phyloP scores from a whole-genome alignment of 1,140 invertebrate species.

The Caerostris darwini region DNA sequence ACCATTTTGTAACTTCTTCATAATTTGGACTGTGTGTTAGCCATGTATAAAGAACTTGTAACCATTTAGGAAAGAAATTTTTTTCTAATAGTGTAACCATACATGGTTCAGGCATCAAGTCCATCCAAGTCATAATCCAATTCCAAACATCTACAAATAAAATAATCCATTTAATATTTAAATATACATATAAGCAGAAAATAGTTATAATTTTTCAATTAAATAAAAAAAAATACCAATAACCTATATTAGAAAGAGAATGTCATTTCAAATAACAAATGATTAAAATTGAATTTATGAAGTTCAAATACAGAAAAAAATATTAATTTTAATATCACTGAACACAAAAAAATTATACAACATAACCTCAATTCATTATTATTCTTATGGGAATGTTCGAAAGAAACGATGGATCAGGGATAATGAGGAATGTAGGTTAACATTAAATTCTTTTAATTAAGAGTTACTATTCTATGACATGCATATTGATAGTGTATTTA shows the following conservation, averaged over 20 bases:
- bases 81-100: constrained; percentile 90
- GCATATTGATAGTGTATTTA: too few species aligned
- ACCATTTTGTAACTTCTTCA: constrained; percentile 93
- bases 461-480: too few species aligned
- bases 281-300: too few species aligned
- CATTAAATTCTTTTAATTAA: too few species aligned
- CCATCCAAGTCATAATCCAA: constrained; percentile 93
- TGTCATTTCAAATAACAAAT: background rate
- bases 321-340: too few species aligned
- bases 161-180: background rate
- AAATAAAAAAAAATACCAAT: background rate
- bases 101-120: constrained; percentile 87
- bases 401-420: too few species aligned
- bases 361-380: too few species aligned
- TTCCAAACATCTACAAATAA: constrained; percentile 86
- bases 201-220: background rate
- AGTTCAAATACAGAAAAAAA: too few species aligned
- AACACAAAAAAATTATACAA: too few species aligned
- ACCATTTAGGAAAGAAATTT: constrained; percentile 94
- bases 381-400: too few species aligned
- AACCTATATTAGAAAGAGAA: too few species aligned
- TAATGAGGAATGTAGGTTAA: too few species aligned
- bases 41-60: constrained; percentile 90
- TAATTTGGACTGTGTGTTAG: constrained; percentile 90
- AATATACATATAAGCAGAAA: background rate